These are phyloP conservation scores for Manduca sexta DNA, from an alignment of 1,140 invertebrate genomes.

Conservation along the genomic window DNA sequence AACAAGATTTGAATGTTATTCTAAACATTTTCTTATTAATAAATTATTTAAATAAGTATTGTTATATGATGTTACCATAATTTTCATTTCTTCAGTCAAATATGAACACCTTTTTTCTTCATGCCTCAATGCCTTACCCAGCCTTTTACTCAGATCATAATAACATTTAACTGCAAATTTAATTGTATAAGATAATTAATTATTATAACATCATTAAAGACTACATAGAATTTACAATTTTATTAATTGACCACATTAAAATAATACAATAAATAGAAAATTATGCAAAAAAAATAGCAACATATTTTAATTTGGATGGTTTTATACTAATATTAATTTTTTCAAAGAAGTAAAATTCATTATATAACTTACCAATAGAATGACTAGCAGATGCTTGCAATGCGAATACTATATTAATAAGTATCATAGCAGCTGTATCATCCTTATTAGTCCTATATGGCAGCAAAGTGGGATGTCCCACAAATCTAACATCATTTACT, in stretches of 20 bases:
- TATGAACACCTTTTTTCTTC: constrained; percentile 94
- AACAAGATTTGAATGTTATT: no score
- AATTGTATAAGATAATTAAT: no score
- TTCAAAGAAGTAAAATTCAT: background rate
- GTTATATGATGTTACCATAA: constrained; percentile 78
- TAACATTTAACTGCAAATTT: constrained; percentile 87
- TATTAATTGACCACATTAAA: no score
- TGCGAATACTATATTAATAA: constrained; percentile 95
- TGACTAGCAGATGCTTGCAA: constrained; percentile 91
- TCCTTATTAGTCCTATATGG: constrained; percentile 77
- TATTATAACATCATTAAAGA: no score
- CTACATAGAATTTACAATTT: background rate
- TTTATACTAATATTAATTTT: no score
- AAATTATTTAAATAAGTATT: no score
- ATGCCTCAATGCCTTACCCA: constrained; percentile 91
- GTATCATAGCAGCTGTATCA: constrained; percentile 81
- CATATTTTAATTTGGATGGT: no score
- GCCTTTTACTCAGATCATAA: constrained; percentile 92
- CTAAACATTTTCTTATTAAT: background rate
- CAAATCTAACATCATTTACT: constrained; percentile 95
- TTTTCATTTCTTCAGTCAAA: constrained; percentile 91
- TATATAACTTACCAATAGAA: constrained; percentile 78
- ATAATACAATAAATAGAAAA: no score
- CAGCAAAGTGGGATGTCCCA: constrained; percentile 91
- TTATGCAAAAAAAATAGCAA: background rate